Percentiles rank a stretch among this genome's conserved stretches.
phyloP scores from a whole-genome alignment of 1,140 invertebrate genomes.

The Drosophila saltans region DNA sequence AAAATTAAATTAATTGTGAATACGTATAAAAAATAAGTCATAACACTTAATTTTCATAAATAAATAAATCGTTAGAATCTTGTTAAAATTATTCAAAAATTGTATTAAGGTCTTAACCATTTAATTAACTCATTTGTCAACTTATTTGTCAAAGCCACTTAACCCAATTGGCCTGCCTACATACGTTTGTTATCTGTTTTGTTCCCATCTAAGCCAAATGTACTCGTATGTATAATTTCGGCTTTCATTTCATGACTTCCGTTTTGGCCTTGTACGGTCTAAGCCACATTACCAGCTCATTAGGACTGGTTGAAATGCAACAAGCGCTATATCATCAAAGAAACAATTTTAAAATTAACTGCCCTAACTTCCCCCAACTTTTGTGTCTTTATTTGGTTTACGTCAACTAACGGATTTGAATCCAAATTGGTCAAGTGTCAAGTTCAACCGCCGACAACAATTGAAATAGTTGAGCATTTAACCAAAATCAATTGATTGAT shows the following conservation, averaged over 20 bases:
- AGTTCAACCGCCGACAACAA: constrained; percentile 23
- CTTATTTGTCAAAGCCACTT: not conserved
- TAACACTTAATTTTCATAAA: too few species aligned
- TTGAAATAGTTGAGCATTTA: constrained; percentile 52
- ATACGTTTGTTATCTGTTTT: not conserved
- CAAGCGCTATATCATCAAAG: constrained; percentile 9
- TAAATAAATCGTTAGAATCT: not conserved
- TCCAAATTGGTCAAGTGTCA: constrained; percentile 18
- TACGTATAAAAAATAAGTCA: too few species aligned
- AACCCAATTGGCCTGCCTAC: constrained; percentile 2
- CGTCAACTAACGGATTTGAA: constrained; percentile 26
- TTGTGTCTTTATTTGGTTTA: constrained; percentile 28
- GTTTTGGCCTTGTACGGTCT: constrained; percentile 1
- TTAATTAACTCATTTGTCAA: constrained; percentile 12
- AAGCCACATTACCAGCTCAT: constrained; percentile 13
- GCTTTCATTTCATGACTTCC: constrained; percentile 22
- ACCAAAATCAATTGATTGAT: constrained; percentile 59
- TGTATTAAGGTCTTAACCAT: not conserved
- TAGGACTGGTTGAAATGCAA: constrained; percentile 2
- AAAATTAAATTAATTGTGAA: too few species aligned
- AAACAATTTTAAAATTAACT: constrained; percentile 12
- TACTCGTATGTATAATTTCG: not conserved
- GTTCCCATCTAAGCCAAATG: constrained; percentile 8
- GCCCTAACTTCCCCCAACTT: not conserved
- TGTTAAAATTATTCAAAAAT: not conserved